These are phyloP conservation scores for Eulimnadia texana DNA, from an alignment of 1,140 invertebrate species.

Conservation along the genomic window DNA sequence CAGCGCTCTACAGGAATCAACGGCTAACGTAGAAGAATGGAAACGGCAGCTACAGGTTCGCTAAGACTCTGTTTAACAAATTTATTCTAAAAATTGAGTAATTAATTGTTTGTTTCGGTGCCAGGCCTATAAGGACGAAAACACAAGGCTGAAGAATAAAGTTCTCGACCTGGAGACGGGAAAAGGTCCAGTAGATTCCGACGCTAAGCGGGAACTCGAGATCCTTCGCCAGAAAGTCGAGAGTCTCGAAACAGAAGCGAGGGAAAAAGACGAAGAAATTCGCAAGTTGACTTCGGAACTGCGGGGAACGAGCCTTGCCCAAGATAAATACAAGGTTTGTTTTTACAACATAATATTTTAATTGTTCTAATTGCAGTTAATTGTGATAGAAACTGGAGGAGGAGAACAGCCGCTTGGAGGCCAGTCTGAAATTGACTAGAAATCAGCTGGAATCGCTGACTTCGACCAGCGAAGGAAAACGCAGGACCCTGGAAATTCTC, in stretches of 20 bases:
- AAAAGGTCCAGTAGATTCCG: constrained; percentile 33
- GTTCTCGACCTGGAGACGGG: constrained; percentile 55
- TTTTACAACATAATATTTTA: too few species aligned
- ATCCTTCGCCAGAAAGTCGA: constrained; percentile 55
- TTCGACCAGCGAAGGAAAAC: constrained; percentile 64
- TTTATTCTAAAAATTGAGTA: background rate
- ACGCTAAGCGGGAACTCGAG: constrained; percentile 40
- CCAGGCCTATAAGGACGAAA: constrained; percentile 81
- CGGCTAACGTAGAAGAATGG: constrained; percentile 96
- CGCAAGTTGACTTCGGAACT: constrained; percentile 20
- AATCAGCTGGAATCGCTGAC: constrained; percentile 66
- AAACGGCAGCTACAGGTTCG: constrained; percentile 71
- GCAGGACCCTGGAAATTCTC: constrained; percentile 64
- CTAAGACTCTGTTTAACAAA: background rate
- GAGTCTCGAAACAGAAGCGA: constrained; percentile 54
- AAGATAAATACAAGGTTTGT: constrained; percentile 20
- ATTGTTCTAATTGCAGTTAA: too few species aligned
- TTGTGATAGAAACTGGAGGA: constrained; percentile 41
- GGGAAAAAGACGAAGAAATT: constrained; percentile 62
- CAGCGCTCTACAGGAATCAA: constrained; percentile 89
- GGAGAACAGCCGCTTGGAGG: constrained; percentile 54
- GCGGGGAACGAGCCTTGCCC: constrained; percentile 17
- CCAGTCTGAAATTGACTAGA: constrained; percentile 56
- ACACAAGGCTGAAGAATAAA: constrained; percentile 67
- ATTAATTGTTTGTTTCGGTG: too few species aligned